Evolutionary conservation across 2,797 vertebrate species (phyloP), one percentile per base, ranked within the genome.

Genomic region (Lutjanus argentimaculatus): DNA sequence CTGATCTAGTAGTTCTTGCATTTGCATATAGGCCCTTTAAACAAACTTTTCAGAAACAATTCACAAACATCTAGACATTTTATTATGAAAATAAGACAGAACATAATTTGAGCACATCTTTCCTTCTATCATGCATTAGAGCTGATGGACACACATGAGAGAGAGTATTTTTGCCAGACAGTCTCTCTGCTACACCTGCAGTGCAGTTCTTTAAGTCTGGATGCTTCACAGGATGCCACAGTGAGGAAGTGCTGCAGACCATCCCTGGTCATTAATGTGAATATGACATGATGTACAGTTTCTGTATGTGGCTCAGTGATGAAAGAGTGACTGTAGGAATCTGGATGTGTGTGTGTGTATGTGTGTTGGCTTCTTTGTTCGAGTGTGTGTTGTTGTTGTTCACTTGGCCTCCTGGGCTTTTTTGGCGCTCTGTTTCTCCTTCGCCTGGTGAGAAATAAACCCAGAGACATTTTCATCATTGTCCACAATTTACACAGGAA

Each of bases 341-440:
- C 62, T 68, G 73, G 63, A 58, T 75, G 75, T 48, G n/a, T 48
- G 72, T 75, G 56, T 61, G 42, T 62, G 19, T 25, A 43, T 49
- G 73, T 45, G 52, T 71, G 59, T 55, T 11, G 57, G 64, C 58
- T 75, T 72, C 74, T 82, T 72, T 77, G 65, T 13, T 65, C 58
- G 66, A 59, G 46, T 61, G 17, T 62, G 19, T 25, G 52, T 43
- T 62, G 72, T 80, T 85, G 66, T 89, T 85, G 91, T 96, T 97
- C 93, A 98, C 93, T 99, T 99, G 88, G 97, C 97, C 92, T 99
- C 98, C 94, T 99, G 98, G 84, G 95, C 96, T 95, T 98, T 98
- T 96, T 99, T 98, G 93, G 97, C 96, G 79, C 96, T 97, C 95
- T 99, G 98, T 93, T 99, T 99, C 95, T 98, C 98, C 94, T 99